phyloP scores from a whole-genome alignment of 92 coral and sea anemone species.

The Parazoanthus darwini region DNA sequence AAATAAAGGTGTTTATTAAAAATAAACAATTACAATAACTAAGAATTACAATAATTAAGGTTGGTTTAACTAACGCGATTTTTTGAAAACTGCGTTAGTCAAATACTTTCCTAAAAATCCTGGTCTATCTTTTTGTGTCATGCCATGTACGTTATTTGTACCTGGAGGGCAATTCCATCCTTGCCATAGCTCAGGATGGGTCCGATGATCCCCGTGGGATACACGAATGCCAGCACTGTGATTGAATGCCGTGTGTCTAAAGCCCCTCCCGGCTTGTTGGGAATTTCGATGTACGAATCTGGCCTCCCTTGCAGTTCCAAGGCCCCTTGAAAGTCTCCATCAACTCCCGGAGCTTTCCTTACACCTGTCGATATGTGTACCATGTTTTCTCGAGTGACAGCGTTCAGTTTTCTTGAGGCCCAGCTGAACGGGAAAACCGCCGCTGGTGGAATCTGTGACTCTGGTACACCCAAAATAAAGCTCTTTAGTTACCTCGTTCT shows the following conservation, averaged over 20 bases:
- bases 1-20: too few relatives aligned
- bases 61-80: too few relatives aligned
- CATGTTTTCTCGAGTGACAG: too few relatives aligned
- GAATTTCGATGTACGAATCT: constrained; percentile 66
- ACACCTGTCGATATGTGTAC: constrained; percentile 18
- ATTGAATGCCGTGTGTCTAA: constrained; percentile 70
- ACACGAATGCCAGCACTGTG: constrained; percentile 62
- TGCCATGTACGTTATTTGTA: neutral
- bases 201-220: constrained; percentile 70
- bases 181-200: constrained; percentile 64
- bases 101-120: too few relatives aligned
- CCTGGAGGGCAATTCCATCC: constrained; percentile 63
- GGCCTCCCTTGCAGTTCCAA: constrained; percentile 64
- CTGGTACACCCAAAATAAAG: neutral
- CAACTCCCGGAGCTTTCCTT: constrained; percentile 53
- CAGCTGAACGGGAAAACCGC: constrained; percentile 65
- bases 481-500: neutral
- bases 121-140: too few relatives aligned
- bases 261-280: constrained; percentile 48
- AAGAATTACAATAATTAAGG: too few relatives aligned
- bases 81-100: too few relatives aligned
- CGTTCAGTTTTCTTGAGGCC: constrained; percentile 37
- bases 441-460: constrained; percentile 52
- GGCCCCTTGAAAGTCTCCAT: constrained; percentile 50
- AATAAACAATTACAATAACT: too few relatives aligned